phyloP scores from a whole-genome alignment of 2,888 invertebrate genomes.

The Scaptomyza reducta region DNA sequence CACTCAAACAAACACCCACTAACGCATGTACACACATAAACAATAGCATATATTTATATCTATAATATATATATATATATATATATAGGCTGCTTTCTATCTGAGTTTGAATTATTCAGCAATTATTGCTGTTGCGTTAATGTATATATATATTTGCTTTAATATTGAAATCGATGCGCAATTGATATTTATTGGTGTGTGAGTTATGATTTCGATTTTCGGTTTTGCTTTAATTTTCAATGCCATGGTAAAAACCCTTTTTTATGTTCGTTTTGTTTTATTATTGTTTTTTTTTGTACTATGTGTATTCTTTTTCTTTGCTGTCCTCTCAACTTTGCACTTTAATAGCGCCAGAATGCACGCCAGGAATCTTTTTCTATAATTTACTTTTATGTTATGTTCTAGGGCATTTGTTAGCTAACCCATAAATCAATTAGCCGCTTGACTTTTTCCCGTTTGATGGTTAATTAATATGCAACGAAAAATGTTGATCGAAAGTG shows the following conservation, averaged over 20 bases:
- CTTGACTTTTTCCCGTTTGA: background rate
- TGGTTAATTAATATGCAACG: background rate
- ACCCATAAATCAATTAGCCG: background rate
- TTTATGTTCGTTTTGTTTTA: too few relatives aligned
- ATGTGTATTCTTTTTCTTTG: background rate
- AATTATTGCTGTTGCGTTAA: background rate
- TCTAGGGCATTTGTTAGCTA: background rate
- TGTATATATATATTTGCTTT: background rate
- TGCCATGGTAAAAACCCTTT: constrained; percentile 1
- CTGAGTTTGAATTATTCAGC: constrained; percentile 3
- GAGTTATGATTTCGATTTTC: constrained; percentile 15
- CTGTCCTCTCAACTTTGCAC: background rate
- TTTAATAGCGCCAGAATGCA: background rate
- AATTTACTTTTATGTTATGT: too few relatives aligned
- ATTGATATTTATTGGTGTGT: constrained; percentile 4
- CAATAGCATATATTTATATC: too few relatives aligned
- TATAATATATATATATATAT: background rate
- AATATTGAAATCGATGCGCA: constrained; percentile 26
- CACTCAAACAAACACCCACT: background rate
- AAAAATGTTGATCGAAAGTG: background rate
- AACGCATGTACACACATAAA: background rate
- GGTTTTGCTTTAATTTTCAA: constrained; percentile 11
- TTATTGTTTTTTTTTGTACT: background rate
- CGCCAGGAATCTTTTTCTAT: too few relatives aligned
- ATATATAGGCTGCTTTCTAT: background rate